Evolutionary conservation across 1,140 invertebrate genomes (phyloP).

Genomic region (Drosophila elegans): DNA sequence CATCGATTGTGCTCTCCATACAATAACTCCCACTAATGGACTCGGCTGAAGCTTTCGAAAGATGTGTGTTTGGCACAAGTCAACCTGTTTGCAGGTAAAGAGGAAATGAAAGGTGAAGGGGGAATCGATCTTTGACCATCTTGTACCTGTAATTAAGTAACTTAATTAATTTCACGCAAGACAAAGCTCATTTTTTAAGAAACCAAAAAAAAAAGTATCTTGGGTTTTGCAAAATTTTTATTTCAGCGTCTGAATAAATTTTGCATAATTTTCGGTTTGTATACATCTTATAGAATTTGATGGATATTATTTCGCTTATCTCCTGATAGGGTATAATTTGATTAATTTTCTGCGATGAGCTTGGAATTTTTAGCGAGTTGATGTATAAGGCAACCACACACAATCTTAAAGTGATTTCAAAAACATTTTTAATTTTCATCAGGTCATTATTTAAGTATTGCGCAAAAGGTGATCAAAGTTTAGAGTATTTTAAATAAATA

Average conservation of each 20-base stretch:
- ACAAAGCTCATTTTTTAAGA: slow-evolving; percentile 6
- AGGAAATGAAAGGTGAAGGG: slow-evolving; percentile 1
- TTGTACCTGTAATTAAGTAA: slow-evolving; percentile 72
- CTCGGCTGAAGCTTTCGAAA: slow-evolving; percentile 19
- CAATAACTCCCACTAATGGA: slow-evolving; percentile 16
- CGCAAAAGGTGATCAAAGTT: not conserved
- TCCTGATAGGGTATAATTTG: slow-evolving; percentile 51
- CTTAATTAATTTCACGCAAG: slow-evolving; percentile 71
- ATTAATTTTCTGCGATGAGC: slow-evolving; percentile 49
- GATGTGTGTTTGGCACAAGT: slow-evolving; percentile 63
- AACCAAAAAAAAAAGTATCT: slow-evolving; percentile 30
- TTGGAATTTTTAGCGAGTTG: slow-evolving; percentile 16
- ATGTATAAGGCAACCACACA: slow-evolving; percentile 9
- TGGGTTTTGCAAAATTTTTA: slow-evolving; percentile 44
- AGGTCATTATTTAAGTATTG: not conserved
- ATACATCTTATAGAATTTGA: slow-evolving; percentile 57
- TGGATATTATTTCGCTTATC: slow-evolving; percentile 57
- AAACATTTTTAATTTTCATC: slow-evolving; percentile 1
- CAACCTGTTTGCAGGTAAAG: slow-evolving; percentile 50
- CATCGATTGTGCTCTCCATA: not conserved
- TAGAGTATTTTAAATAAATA: not conserved
- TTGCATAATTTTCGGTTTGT: slow-evolving; percentile 64
- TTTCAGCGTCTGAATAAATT: slow-evolving; percentile 53
- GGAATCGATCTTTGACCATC: slow-evolving; percentile 33
- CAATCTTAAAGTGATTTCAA: slow-evolving; percentile 6